Evolutionary conservation across 2,113 vertebrate species (phyloP), one percentile per base, ranked within the genome.

Genomic region (Tautogolabrus adspersus): DNA sequence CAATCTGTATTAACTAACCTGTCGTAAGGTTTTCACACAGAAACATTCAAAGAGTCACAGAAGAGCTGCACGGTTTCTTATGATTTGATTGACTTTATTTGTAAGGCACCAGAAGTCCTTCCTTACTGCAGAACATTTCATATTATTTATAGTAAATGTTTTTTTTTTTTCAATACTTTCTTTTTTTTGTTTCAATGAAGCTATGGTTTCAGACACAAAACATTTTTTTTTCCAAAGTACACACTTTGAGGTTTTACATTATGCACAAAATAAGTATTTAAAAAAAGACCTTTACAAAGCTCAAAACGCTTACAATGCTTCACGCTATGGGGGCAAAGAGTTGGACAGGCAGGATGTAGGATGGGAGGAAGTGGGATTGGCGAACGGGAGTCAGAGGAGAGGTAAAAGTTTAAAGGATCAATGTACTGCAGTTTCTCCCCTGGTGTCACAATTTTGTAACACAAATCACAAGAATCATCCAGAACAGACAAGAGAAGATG

Each of bases 41-140:
- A 47, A 16, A 40, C 26, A 8, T 22, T 58, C 0, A 60, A 3
- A 18, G 1, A 81, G 26, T 57, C 52, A 77, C 44, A 63, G 13
- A 79, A 5, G 19, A 66, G 18, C 10, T 1, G 19, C 9, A 9
- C 21, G 6, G 1, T 0, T 23, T 46, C 19, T 77, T 66, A 72
- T 82, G 79, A 91, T 92, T 93, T 91, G 91, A 93, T 93, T 93
- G 91, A 91, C 86, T 93, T 94, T 94, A 94, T 94, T 94, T 92
- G 93, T 94, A 94, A 94, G 93, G 93, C 93, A 94, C 93, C 88
- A 92, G 88, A 94, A 94, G 92, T 94, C 93, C 91, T 92, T 94
- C 92, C 92, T 94, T 94, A 94, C 93, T 93, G 93, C 93, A 92
- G 88, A 94, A 92, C 91, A 90, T 92, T 91, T 90, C 89, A 90